Evolutionary conservation across 2,888 invertebrate genomes (phyloP).

Genomic region (Noctua janthina): DNA sequence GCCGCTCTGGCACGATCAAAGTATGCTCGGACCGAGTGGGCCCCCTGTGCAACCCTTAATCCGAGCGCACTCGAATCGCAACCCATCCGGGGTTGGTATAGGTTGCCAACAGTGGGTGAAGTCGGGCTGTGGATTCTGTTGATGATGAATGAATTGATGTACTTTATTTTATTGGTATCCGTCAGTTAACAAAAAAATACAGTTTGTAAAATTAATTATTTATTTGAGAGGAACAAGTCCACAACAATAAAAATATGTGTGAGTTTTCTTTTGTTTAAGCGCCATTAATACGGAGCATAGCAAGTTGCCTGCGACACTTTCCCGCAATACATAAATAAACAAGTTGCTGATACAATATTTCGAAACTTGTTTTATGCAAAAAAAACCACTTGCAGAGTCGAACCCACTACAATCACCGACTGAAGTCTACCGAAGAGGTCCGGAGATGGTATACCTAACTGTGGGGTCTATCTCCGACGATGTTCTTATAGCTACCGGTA

Average conservation of each 20-base stretch:
- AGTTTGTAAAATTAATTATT: conserved; percentile 5
- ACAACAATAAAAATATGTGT: background rate
- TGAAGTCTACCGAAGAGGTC: conserved; percentile 11
- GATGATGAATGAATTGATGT: no score
- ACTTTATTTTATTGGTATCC: background rate
- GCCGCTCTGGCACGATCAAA: no score
- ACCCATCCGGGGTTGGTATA: no score
- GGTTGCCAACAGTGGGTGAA: no score
- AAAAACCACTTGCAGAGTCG: background rate
- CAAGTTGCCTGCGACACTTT: no score
- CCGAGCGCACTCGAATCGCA: no score
- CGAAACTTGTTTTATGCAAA: background rate
- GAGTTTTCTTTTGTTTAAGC: no score
- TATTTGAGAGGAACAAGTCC: background rate
- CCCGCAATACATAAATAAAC: background rate
- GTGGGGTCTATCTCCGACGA: conserved; percentile 61
- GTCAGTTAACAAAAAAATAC: background rate
- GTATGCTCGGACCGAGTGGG: no score
- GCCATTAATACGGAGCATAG: no score
- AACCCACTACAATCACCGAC: background rate
- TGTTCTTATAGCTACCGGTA: conserved; percentile 69
- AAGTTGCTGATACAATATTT: background rate
- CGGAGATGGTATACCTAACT: background rate
- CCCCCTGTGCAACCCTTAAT: no score
- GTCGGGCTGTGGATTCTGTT: no score